A percentile compares a stretch with the other conserved stretches of the same genome.
These are phyloP conservation scores for Drosophila eugracilis DNA, from an alignment of 1,140 invertebrate species.

Conservation along the genomic window DNA sequence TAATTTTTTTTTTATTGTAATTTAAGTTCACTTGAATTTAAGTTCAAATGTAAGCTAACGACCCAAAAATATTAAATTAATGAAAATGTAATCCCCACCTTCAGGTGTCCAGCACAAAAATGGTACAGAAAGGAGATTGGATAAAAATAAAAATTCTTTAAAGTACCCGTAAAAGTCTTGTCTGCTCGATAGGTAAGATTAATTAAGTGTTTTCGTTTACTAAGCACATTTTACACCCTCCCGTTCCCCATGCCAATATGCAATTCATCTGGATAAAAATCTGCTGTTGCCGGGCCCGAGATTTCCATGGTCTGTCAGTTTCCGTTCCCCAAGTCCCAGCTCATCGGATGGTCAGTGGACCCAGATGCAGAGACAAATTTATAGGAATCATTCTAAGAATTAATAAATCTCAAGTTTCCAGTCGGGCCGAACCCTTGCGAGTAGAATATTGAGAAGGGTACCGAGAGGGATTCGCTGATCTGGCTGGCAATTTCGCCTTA, in stretches of 20 bases:
- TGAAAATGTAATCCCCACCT: too few relatives aligned
- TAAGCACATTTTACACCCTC: conserved; percentile 10
- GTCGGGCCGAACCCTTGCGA: conserved; percentile 32
- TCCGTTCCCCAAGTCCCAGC: conserved; percentile 18
- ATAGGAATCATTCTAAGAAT: conserved; percentile 73
- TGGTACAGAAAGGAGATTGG: too few relatives aligned
- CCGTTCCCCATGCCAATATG: conserved; percentile 4
- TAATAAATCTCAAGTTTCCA: conserved; percentile 81
- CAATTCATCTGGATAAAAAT: conserved; percentile 34
- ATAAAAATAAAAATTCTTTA: background rate
- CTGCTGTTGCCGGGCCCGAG: conserved; percentile 17
- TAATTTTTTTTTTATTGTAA: too few relatives aligned
- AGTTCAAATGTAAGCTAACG: too few relatives aligned
- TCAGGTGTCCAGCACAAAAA: background rate
- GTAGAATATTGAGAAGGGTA: conserved; percentile 71
- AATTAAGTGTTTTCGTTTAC: conserved; percentile 21
- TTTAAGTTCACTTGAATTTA: too few relatives aligned
- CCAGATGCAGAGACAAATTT: conserved; percentile 42
- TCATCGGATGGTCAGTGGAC: conserved; percentile 30
- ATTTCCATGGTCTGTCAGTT: conserved; percentile 44
- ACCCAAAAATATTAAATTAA: too few relatives aligned
- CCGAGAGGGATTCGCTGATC: conserved; percentile 48
- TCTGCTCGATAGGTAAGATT: conserved; percentile 7
- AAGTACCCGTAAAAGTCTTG: background rate
- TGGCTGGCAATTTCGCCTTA: conserved; percentile 70